Evolutionary conservation across 2,888 invertebrate genomes (phyloP).

Genomic region (Andricus curvator): DNA sequence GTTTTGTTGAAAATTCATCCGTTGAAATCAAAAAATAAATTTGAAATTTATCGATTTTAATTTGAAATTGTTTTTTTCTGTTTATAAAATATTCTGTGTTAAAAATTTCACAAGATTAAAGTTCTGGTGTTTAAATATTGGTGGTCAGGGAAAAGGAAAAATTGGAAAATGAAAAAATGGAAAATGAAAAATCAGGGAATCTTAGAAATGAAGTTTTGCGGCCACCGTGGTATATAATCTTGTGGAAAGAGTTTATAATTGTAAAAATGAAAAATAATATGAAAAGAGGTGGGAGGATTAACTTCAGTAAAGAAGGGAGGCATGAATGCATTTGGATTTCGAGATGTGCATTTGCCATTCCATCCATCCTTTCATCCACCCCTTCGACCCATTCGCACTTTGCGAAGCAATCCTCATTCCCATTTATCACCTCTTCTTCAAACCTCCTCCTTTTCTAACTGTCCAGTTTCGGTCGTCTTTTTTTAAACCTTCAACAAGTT

Average conservation of each 20-base stretch:
- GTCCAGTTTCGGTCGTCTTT: conserved; percentile 56
- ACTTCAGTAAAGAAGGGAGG: conserved; percentile 5
- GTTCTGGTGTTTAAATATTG: too few relatives aligned
- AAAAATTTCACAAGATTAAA: too few relatives aligned
- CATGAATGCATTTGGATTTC: conserved; percentile 62
- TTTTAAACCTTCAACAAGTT: conserved; percentile 66
- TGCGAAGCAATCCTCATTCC: conserved; percentile 75
- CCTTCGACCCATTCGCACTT: conserved; percentile 71
- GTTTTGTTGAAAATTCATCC: too few relatives aligned
- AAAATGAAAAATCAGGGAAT: too few relatives aligned
- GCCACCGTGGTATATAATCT: too few relatives aligned
- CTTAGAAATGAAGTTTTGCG: too few relatives aligned
- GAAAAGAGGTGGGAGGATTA: conserved; percentile 18
- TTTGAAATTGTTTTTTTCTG: too few relatives aligned
- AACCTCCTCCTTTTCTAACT: conserved; percentile 61
- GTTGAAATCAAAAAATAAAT: too few relatives aligned
- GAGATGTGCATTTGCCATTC: conserved; percentile 57
- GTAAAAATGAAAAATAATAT: neutral
- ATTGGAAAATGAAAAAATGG: too few relatives aligned
- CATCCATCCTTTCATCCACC: conserved; percentile 59
- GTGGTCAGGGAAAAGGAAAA: too few relatives aligned
- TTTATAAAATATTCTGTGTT: too few relatives aligned
- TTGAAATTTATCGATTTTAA: too few relatives aligned
- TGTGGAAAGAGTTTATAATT: neutral
- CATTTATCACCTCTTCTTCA: conserved; percentile 74